These are phyloP conservation scores for Lophura nycthemera DNA, from an alignment of 2,113 vertebrate species.

Conservation along the genomic window DNA sequence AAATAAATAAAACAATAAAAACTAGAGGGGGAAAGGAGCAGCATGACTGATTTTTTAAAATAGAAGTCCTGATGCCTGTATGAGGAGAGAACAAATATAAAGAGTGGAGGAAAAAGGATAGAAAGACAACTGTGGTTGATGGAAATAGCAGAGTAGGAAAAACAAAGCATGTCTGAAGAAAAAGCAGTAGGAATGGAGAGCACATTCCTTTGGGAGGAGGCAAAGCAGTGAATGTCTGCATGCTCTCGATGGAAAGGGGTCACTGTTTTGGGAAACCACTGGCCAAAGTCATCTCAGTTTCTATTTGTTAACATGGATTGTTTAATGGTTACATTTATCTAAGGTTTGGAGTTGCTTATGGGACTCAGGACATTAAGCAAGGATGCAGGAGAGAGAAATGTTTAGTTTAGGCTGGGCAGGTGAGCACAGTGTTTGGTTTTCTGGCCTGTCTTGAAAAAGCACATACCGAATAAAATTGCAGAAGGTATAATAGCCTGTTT, in stretches of 20 bases:
- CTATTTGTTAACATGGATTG: background rate
- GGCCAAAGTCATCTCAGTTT: background rate
- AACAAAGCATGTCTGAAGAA: background rate
- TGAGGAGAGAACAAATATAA: background rate
- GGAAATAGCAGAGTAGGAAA: constrained; percentile 2
- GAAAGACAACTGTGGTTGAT: background rate
- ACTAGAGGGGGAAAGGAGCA: background rate
- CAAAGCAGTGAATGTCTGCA: background rate
- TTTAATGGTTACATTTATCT: background rate
- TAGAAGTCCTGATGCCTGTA: background rate
- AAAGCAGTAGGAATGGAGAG: background rate
- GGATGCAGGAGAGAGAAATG: background rate
- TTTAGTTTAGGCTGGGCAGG: background rate
- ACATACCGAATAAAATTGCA: background rate
- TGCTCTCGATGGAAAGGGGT: background rate
- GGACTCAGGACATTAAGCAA: background rate
- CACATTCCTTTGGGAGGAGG: background rate
- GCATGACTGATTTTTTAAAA: background rate
- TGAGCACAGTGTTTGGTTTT: background rate
- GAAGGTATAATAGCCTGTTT: constrained; percentile 26
- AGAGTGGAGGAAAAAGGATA: background rate
- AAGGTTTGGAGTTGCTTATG: background rate
- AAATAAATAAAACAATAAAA: background rate
- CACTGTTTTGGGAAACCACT: background rate
- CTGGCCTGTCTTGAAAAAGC: background rate